These are phyloP conservation scores for Brachionus rotundiformis DNA, from an alignment of 1,140 invertebrate genomes.

Conservation along the genomic window DNA sequence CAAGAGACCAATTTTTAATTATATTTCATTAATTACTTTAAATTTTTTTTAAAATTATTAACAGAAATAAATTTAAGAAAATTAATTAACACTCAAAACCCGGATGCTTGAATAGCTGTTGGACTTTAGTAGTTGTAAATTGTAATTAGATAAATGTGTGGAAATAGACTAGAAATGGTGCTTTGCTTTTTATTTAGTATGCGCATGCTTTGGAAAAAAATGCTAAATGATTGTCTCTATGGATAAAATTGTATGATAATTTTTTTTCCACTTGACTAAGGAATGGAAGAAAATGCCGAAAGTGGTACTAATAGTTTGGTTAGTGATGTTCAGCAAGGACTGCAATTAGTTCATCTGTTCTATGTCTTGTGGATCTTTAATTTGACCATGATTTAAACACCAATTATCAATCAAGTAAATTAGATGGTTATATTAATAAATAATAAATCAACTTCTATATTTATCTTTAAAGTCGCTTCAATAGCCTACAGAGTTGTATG, in stretches of 20 bases:
- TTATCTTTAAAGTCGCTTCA: constrained; percentile 49
- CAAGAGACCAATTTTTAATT: too few species aligned
- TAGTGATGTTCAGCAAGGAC: constrained; percentile 78
- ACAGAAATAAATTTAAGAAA: too few species aligned
- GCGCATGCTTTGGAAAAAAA: not conserved
- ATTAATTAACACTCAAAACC: too few species aligned
- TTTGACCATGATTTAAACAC: constrained; percentile 91
- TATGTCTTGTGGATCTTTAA: constrained; percentile 87
- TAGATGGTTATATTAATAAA: too few species aligned
- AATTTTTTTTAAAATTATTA: too few species aligned
- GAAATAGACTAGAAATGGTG: not conserved
- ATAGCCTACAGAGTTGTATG: constrained; percentile 77
- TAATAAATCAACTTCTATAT: not conserved
- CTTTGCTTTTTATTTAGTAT: not conserved
- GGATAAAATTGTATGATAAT: too few species aligned
- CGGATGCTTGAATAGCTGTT: not conserved
- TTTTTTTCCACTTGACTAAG: too few species aligned
- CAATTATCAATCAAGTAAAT: constrained; percentile 74
- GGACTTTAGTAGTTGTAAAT: not conserved
- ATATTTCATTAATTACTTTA: too few species aligned
- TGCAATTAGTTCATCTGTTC: constrained; percentile 86
- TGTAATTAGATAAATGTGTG: not conserved
- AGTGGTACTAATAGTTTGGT: not conserved
- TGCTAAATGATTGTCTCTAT: too few species aligned
- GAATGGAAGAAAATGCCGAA: constrained; percentile 27